phyloP scores from a whole-genome alignment of 2,888 invertebrate species.

The Stramonita haemastoma region DNA sequence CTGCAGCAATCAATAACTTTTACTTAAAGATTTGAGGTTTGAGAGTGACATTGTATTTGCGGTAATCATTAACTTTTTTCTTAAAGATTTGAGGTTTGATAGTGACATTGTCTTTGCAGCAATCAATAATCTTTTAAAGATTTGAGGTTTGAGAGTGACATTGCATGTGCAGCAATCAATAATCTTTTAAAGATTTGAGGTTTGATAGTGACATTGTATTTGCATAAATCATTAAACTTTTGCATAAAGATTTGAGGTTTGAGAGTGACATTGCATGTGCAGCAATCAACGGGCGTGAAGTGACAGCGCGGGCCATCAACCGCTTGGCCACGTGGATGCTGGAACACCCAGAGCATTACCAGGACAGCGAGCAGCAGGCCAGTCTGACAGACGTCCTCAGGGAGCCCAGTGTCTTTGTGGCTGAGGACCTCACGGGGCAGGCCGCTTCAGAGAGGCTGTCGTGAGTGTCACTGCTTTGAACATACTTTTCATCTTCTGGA shows the following conservation, averaged over 20 bases:
- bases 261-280: background rate
- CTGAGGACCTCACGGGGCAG: constrained; percentile 40
- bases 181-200: too few relatives aligned
- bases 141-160: background rate
- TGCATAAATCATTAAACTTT: too few relatives aligned
- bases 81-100: too few relatives aligned
- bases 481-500: too few relatives aligned
- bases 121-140: too few relatives aligned
- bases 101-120: too few relatives aligned
- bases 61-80: background rate
- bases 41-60: background rate
- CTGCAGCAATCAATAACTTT: background rate
- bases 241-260: background rate
- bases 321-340: constrained; percentile 84
- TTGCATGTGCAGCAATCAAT: constrained; percentile 70
- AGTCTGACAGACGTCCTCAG: constrained; percentile 27
- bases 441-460: constrained; percentile 40
- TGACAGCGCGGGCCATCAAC: constrained; percentile 80
- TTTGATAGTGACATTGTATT: too few relatives aligned
- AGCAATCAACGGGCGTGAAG: constrained; percentile 77
- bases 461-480: constrained; percentile 16
- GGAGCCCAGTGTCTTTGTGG: constrained; percentile 34
- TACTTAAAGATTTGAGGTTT: background rate
- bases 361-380: constrained; percentile 33
- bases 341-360: constrained; percentile 80